Conservation (phyloP, 2,113 vertebrate genomes). For the Macquaria australasica region DNA sequence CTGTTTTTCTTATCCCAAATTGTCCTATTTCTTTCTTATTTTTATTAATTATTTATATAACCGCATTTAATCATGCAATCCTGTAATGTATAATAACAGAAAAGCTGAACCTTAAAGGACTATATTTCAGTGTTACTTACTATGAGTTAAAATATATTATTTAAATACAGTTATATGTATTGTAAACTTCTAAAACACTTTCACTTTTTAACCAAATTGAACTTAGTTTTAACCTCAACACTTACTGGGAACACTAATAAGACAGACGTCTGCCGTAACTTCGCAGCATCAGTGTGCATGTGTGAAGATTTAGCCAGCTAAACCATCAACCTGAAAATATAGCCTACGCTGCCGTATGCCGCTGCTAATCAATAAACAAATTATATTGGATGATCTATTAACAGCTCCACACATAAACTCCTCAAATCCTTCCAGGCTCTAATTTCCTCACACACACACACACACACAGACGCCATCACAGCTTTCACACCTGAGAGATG, state of each 20-base stretch:
- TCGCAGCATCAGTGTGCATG: background rate
- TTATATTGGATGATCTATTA: conserved; percentile 51
- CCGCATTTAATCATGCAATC: background rate
- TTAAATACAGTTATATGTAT: background rate
- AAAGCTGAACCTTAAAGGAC: background rate
- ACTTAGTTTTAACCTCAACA: background rate
- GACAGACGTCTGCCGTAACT: background rate
- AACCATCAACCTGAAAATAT: conserved; percentile 13
- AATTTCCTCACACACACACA: conserved; percentile 48
- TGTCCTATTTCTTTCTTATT: background rate
- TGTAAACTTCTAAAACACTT: background rate
- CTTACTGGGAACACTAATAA: conserved; percentile 6
- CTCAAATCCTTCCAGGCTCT: conserved; percentile 56
- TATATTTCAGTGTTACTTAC: background rate
- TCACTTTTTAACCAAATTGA: background rate
- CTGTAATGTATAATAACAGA: background rate
- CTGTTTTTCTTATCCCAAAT: background rate
- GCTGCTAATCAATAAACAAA: conserved; percentile 53
- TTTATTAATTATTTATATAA: background rate
- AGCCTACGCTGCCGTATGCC: background rate
- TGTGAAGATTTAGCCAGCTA: conserved; percentile 7
- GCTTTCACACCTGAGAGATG: conserved; percentile 53
- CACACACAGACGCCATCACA: background rate
- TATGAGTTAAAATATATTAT: background rate
- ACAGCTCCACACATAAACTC: conserved; percentile 64